Conservation (phyloP, 1,140 invertebrate genomes). For the Scylla paramamosain region DNA sequence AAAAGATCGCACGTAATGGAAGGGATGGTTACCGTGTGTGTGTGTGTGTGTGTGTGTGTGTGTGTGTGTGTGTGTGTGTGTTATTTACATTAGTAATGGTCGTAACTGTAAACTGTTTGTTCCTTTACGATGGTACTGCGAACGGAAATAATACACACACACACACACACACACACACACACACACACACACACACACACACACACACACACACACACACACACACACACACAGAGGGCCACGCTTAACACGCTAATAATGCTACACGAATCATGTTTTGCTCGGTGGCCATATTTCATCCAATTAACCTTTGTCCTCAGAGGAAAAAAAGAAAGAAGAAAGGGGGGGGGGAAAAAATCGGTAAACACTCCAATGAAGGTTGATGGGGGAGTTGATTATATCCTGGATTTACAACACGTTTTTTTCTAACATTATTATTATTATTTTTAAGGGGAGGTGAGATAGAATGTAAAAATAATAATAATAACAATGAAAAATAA, state of each 20-base stretch:
- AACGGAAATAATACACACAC: background rate
- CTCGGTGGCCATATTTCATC: background rate
- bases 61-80: no score
- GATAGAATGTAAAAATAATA: no score
- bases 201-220: constrained; percentile 48
- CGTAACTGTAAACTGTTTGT: background rate
- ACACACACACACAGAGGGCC: constrained; percentile 28
- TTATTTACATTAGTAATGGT: no score
- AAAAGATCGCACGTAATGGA: no score
- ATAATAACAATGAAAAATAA: no score
- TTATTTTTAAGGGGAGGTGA: no score
- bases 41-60: no score
- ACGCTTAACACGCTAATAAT: background rate
- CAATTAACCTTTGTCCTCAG: constrained; percentile 26
- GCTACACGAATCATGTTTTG: constrained; percentile 1
- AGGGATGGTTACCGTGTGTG: no score
- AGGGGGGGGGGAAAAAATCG: background rate
- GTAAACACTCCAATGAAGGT: background rate
- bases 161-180: constrained; percentile 10
- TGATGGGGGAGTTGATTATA: no score
- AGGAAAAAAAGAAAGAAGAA: background rate
- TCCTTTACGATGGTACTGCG: background rate
- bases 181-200: constrained; percentile 52
- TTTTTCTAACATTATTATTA: no score
- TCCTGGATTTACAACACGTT: no score